Evolutionary conservation across 2,888 invertebrate species (phyloP).

Genomic region (Galerucella calmariensis): DNA sequence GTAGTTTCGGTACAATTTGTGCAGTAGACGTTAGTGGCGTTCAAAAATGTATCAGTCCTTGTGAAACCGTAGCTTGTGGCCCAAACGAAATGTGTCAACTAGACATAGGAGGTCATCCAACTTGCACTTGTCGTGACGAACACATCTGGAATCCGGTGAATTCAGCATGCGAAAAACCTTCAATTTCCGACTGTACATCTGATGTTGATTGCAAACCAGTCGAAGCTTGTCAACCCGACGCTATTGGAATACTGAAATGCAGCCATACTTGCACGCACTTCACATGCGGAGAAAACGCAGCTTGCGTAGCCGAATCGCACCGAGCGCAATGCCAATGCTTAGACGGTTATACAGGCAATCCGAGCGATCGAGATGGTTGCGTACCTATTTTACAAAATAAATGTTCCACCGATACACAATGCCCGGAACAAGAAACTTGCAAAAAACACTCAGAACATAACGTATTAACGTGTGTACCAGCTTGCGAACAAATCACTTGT

Average conservation of each 20-base stretch:
- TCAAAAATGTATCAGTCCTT: slow-evolving; percentile 81
- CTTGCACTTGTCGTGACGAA: slow-evolving; percentile 82
- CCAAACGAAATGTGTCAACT: slow-evolving; percentile 84
- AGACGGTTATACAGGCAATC: slow-evolving; percentile 86
- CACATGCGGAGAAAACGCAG: slow-evolving; percentile 86
- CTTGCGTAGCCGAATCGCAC: slow-evolving; percentile 80
- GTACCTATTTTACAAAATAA: slow-evolving; percentile 77
- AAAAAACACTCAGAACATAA: slow-evolving; percentile 70
- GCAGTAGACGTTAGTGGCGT: slow-evolving; percentile 72
- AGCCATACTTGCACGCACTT: slow-evolving; percentile 80
- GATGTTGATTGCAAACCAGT: slow-evolving; percentile 78
- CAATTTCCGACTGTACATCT: slow-evolving; percentile 81
- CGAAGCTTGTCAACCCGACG: slow-evolving; percentile 84
- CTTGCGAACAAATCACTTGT: slow-evolving; percentile 81
- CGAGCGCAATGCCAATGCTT: slow-evolving; percentile 86
- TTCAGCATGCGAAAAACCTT: slow-evolving; percentile 86
- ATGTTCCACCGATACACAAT: slow-evolving; percentile 84
- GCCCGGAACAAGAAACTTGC: slow-evolving; percentile 85
- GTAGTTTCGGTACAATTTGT: slow-evolving; percentile 78
- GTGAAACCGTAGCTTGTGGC: slow-evolving; percentile 83
- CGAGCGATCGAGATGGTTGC: slow-evolving; percentile 91
- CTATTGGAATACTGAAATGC: slow-evolving; percentile 87
- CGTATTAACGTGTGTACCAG: slow-evolving; percentile 76
- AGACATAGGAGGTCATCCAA: slow-evolving; percentile 74
- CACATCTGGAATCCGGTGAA: slow-evolving; percentile 86